phyloP scores from a whole-genome alignment of 2,888 invertebrate genomes.

The Monopis laevigella region DNA sequence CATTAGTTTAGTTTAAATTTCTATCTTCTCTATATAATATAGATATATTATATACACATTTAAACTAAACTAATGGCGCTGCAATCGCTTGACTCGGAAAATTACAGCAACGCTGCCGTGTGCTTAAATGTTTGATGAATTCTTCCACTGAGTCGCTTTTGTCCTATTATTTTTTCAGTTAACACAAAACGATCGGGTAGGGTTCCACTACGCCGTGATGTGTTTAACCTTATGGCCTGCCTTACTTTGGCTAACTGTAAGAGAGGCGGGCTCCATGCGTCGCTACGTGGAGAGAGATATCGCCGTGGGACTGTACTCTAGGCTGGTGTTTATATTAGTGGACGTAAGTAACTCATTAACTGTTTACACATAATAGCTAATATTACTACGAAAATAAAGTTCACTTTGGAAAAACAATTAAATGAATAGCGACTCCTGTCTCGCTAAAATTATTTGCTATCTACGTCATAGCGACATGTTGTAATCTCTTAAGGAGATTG shows the following conservation, averaged over 20 bases:
- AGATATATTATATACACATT: no score
- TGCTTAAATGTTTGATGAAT: no score
- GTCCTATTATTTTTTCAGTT: slow-evolving; percentile 40
- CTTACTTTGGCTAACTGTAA: slow-evolving; percentile 69
- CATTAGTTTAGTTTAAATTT: no score
- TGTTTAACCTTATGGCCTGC: slow-evolving; percentile 83
- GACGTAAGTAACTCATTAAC: slow-evolving; percentile 67
- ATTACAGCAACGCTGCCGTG: no score
- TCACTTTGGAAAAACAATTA: neutral
- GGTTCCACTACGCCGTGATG: slow-evolving; percentile 88
- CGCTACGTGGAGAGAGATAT: slow-evolving; percentile 82
- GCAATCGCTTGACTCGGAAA: no score
- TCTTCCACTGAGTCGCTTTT: neutral
- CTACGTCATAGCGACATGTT: no score
- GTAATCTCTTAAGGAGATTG: no score
- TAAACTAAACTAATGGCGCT: no score
- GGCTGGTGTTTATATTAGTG: slow-evolving; percentile 79
- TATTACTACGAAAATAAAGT: neutral
- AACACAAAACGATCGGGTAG: slow-evolving; percentile 79
- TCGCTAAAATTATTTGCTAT: no score
- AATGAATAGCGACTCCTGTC: neutral
- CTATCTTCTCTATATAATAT: no score
- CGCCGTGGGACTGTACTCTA: slow-evolving; percentile 80
- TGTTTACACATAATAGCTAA: neutral
- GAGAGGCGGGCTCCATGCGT: slow-evolving; percentile 65